Base-by-base conservation (phyloP, 2,797 vertebrate genomes). In the Stomatorhinus walkeri region DNA sequence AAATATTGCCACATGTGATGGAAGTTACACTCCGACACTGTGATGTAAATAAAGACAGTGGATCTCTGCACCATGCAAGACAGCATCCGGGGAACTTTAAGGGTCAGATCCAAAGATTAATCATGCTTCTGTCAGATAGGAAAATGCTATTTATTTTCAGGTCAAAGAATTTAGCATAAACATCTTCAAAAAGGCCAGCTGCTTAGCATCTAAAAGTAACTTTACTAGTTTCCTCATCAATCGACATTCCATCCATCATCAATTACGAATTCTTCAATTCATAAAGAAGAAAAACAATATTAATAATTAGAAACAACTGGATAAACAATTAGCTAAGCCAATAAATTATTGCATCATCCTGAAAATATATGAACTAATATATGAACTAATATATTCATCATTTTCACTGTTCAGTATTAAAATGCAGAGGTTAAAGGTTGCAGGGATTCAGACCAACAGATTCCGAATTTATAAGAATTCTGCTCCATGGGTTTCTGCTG, bases 401-500 rank as follows among this genome's bases (percentile, higher is more conserved):
- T 32, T 51, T 51, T 52, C 48, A 49, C 49, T 51, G 10, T 16
- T 85, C n/a, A 52, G n/a, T 22, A 85, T 14, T 24, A 85, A 51
- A 56, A 16, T 51, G 1, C 51, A 56, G 28, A 9, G 22, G 68
- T 56, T 87, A 54, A 87, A 86, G 10, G 10, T 49, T 5, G 5
- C 48, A 49, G 3, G 24, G n/a, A 14, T 22, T 85, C 22, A 49
- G 83, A n/a, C 16, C 36, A 46, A 76, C 68, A 2, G 68, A 16
- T 16, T 40, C 68, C 2, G 4, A 24, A 40, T 32, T 85, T 40
- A 56, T 32, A 86, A 91, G 91, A 76, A 90, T 91, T 91, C 91
- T 90, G 64, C 36, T 79, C 72, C 7, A 1, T 3, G 3, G 89
- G 90, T 90, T 92, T 49, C 89, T 51, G 90, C 91, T 90, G 90